A percentile compares a stretch with the other conserved stretches of the same genome.
These are phyloP conservation scores for Ptychochromis oligacanthus DNA, from an alignment of 2,113 vertebrate genomes.

Conservation along the genomic window DNA sequence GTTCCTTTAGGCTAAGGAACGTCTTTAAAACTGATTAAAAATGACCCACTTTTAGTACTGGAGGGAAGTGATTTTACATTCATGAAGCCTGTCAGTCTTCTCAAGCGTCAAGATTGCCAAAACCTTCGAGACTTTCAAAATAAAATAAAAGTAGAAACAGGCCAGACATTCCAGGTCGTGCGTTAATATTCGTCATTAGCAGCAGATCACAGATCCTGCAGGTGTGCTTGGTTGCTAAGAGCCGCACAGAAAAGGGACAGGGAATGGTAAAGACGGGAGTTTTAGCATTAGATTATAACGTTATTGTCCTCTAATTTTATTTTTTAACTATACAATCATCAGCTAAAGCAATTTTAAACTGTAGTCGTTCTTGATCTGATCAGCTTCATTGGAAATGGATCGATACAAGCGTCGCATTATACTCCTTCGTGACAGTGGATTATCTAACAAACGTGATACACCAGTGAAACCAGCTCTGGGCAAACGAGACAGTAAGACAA, in stretches of 20 bases:
- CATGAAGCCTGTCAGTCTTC: background rate
- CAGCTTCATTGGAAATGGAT: constrained; percentile 28
- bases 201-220: background rate
- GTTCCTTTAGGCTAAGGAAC: background rate
- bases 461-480: constrained; percentile 14
- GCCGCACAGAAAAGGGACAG: background rate
- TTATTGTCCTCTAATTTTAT: background rate
- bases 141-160: background rate
- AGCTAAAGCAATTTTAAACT: background rate
- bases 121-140: background rate
- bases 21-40: background rate
- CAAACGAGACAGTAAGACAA: constrained; percentile 46
- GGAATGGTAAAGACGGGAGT: accelerated
- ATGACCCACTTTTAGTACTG: background rate
- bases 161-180: too few relatives aligned
- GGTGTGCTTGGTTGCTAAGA: constrained; percentile 49
- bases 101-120: background rate
- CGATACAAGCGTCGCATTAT: background rate
- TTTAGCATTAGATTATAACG: background rate
- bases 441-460: constrained; percentile 33
- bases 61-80: background rate
- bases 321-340: background rate
- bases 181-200: background rate
- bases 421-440: background rate
- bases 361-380: background rate